Evolutionary conservation across 2,888 invertebrate species (phyloP).

Genomic region (Oxycera nigricornis): DNA sequence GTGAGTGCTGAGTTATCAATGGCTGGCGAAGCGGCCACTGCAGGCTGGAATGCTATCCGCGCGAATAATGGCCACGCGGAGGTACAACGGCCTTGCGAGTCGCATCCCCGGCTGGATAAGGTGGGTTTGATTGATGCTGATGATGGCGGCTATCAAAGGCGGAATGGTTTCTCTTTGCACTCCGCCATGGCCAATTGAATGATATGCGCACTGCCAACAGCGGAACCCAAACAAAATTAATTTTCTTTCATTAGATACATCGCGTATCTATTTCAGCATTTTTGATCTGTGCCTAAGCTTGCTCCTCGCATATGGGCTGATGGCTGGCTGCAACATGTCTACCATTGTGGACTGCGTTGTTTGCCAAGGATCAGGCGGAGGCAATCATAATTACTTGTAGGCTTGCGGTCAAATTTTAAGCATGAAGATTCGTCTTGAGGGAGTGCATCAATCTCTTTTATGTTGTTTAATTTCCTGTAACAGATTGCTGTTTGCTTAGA

Average conservation of each 20-base stretch:
- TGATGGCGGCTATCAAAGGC: conserved; percentile 12
- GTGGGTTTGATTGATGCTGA: conserved; percentile 2
- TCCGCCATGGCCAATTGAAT: background rate
- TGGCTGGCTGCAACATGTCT: background rate
- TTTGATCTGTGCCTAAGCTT: background rate
- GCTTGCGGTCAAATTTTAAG: background rate
- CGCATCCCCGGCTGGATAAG: background rate
- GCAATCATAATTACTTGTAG: background rate
- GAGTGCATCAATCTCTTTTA: background rate
- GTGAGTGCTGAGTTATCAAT: conserved; percentile 30
- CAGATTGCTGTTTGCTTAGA: background rate
- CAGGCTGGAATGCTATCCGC: background rate
- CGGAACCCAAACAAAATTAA: conserved; percentile 27
- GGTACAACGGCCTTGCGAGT: conserved; percentile 27
- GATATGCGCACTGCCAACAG: conserved; percentile 4
- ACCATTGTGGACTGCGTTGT: background rate
- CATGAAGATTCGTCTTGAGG: background rate
- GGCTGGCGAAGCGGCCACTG: background rate
- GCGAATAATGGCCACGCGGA: background rate
- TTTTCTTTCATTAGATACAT: conserved; percentile 8
- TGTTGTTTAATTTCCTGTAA: background rate
- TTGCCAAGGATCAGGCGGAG: background rate
- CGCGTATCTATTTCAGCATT: background rate
- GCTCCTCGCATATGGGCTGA: background rate
- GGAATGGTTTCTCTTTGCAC: conserved; percentile 15